phyloP scores from a whole-genome alignment of 1,140 invertebrate genomes.

The Heliconius himera region DNA sequence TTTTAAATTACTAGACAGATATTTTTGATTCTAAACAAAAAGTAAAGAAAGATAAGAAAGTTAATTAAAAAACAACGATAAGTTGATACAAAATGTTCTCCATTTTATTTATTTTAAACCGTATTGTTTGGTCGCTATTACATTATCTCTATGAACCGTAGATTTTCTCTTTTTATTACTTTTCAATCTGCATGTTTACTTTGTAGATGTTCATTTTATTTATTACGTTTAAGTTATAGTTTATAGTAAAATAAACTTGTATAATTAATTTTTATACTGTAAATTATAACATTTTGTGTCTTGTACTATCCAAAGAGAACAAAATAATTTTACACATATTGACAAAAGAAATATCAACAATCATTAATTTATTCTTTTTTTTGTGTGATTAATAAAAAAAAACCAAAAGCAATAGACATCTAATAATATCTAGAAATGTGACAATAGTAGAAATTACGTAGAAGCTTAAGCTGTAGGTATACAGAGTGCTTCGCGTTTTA shows the following conservation, averaged over 20 bases:
- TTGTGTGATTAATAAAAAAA: not conserved
- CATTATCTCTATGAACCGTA: constrained; percentile 2
- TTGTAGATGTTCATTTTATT: constrained; percentile 34
- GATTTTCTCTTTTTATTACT: constrained; percentile 27
- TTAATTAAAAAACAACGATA: no score
- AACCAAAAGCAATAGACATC: constrained; percentile 38
- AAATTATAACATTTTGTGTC: constrained; percentile 18
- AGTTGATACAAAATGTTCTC: no score
- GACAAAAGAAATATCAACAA: not conserved
- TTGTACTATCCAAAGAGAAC: not conserved
- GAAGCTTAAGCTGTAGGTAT: constrained; percentile 71
- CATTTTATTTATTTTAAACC: no score
- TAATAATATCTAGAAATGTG: constrained; percentile 70
- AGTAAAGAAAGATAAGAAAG: no score
- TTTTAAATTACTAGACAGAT: not conserved
- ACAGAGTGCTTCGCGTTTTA: constrained; percentile 67
- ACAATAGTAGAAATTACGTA: constrained; percentile 77
- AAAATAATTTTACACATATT: not conserved
- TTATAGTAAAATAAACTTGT: constrained; percentile 27
- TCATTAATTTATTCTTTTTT: constrained; percentile 1
- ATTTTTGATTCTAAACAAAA: not conserved
- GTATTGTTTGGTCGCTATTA: not conserved
- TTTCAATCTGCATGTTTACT: constrained; percentile 25
- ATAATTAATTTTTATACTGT: constrained; percentile 20
- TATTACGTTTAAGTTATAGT: constrained; percentile 31